phyloP scores from a whole-genome alignment of 2,113 vertebrate species.

The Nothobranchius furzeri region DNA sequence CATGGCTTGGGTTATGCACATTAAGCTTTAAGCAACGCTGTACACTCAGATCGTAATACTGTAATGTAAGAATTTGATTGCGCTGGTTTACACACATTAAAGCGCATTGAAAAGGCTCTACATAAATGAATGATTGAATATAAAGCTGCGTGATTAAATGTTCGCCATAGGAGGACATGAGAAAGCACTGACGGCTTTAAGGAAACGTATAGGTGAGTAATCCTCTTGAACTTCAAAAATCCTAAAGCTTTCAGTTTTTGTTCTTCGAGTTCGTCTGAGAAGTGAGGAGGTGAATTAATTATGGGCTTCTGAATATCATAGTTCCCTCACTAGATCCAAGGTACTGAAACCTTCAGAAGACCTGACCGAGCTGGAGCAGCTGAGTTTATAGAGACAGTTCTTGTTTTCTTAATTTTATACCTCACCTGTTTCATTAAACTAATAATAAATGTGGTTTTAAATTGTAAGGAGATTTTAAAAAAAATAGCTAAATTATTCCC shows the following conservation, averaged over 20 bases:
- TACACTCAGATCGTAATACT: not conserved
- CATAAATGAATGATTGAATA: constrained; percentile 21
- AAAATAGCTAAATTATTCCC: not conserved
- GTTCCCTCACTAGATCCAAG: not conserved
- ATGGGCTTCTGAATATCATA: not conserved
- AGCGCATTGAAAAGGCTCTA: constrained; percentile 11
- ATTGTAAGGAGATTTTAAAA: not conserved
- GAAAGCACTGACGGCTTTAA: not conserved
- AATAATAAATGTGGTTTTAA: not conserved
- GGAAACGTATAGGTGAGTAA: not conserved
- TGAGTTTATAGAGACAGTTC: too few relatives aligned
- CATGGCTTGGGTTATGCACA: constrained; percentile 33
- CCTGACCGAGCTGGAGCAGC: not conserved
- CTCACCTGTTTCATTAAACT: not conserved
- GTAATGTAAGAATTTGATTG: not conserved
- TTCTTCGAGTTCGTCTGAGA: constrained; percentile 4
- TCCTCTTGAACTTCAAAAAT: constrained; percentile 3
- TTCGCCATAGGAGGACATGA: not conserved
- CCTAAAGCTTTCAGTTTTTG: constrained; percentile 3
- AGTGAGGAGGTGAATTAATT: constrained; percentile 19
- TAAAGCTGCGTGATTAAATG: constrained; percentile 1
- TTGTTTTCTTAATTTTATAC: too few relatives aligned
- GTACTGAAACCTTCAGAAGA: not conserved
- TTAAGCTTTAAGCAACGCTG: constrained; percentile 44
- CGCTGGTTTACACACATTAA: not conserved